These are phyloP conservation scores for Macaca mulatta DNA, from an alignment of 2,113 vertebrate genomes.

Conservation along the genomic window DNA sequence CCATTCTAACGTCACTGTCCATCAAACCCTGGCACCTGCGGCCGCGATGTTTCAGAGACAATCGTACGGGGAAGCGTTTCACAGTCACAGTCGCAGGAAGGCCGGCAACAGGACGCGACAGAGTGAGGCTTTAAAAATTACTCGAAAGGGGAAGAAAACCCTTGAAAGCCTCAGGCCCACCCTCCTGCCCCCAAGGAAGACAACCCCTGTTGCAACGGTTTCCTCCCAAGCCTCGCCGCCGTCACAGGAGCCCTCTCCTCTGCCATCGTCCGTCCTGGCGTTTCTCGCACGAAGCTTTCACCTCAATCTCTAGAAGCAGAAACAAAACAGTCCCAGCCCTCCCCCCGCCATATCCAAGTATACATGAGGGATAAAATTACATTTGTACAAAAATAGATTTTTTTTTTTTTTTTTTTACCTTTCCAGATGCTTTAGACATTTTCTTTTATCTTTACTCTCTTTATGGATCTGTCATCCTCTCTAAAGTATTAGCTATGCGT, in stretches of 20 bases:
- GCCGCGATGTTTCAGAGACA: slow-evolving; percentile 61
- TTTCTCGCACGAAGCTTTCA: slow-evolving; percentile 35
- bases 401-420: slow-evolving; percentile 83
- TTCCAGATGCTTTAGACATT: slow-evolving; percentile 84
- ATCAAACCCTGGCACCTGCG: slow-evolving; percentile 66
- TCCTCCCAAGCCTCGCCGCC: slow-evolving; percentile 60
- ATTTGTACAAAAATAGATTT: slow-evolving; percentile 91
- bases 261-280: background rate
- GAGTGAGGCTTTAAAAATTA: slow-evolving; percentile 21
- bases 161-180: slow-evolving; percentile 49
- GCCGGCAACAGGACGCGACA: slow-evolving; percentile 53
- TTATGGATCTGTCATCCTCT: slow-evolving; percentile 60
- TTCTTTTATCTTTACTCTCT: slow-evolving; percentile 71
- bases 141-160: slow-evolving; percentile 46
- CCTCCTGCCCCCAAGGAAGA: background rate
- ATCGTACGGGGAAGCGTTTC: slow-evolving; percentile 80
- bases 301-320: slow-evolving; percentile 61
- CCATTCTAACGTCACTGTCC: background rate
- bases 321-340: slow-evolving; percentile 52
- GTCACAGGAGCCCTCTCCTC: slow-evolving; percentile 47
- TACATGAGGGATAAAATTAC: slow-evolving; percentile 88
- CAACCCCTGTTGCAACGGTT: slow-evolving; percentile 20
- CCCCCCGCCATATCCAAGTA: slow-evolving; percentile 74
- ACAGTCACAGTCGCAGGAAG: slow-evolving; percentile 81
- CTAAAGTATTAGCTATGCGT: slow-evolving; percentile 45